Base-by-base conservation (phyloP, 1,140 invertebrate genomes). In the Aphis gossypii region DNA sequence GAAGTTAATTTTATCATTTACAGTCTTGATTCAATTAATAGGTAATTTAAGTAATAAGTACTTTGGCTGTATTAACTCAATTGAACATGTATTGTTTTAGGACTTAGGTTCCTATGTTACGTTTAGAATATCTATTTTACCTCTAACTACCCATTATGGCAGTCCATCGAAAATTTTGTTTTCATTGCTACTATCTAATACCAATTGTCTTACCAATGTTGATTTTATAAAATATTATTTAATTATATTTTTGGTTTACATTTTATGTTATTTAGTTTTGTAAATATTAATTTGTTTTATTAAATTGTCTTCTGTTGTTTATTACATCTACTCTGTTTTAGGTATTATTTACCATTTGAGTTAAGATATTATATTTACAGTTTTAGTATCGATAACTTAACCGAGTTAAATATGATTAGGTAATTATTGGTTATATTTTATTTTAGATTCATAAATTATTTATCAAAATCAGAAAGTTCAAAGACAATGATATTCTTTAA, bases 171-270 rank as follows among this genome's bases (percentile, higher is more conserved):
- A 14, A 18, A 18, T 76, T n/a, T 18, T 76, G 60, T 76, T 76
- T 11, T 76, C 5, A 76, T 76, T 2, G 60, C n/a, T 76, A 76
- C 60, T n/a, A 76, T 4, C 14, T 68, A n/a, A 76, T 14, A 76
- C 60, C 1, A 41, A 41, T 41, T 41, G 30, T n/a, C 60, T n/a
- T n/a, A n/a, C 14, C 30, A 76, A n/a, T 76, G 30, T 76, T 76
- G 30, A 76, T 76, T 76, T 76, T 35, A 76, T n/a, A 76, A 76
- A n/a, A 76, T 76, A 76, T 76, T 76, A n/a, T 76, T 76, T 76
- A 76, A 76, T 76, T 76, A 68, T 30, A 68, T 68, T 68, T 68
- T 68, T 68, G 60, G 60, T 30, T 68, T 68, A 76, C 30, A 35
- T 76, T 76, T 76, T 76, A 76, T 76, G 14, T n/a, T 76, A n/a